Evolutionary conservation across 2,888 invertebrate genomes (phyloP).

Genomic region (Stratiomys singularior): DNA sequence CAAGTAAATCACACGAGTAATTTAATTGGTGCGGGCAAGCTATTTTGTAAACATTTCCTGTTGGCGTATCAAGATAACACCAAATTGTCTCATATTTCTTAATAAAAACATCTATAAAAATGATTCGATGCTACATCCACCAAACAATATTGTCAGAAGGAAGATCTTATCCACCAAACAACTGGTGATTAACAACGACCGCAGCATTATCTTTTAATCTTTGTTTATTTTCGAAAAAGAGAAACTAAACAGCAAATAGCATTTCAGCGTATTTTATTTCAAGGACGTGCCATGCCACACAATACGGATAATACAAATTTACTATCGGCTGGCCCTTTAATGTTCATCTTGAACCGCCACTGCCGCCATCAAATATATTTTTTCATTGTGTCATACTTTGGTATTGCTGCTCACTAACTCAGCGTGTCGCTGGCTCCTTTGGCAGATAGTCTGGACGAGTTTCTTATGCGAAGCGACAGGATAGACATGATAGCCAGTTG

Average conservation of each 20-base stretch:
- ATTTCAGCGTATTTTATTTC: constrained; percentile 42
- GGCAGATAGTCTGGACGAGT: not conserved
- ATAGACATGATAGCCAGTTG: not conserved
- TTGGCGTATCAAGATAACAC: not conserved
- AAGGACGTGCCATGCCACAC: constrained; percentile 37
- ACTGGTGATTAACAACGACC: constrained; percentile 42
- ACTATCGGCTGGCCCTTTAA: constrained; percentile 31
- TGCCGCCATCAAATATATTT: constrained; percentile 40
- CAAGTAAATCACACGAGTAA: no score
- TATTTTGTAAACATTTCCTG: no score
- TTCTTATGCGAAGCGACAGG: not conserved
- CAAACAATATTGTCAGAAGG: not conserved
- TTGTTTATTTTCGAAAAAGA: constrained; percentile 38
- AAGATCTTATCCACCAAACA: constrained; percentile 31
- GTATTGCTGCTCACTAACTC: not conserved
- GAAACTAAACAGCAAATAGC: constrained; percentile 39
- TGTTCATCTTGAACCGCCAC: constrained; percentile 31
- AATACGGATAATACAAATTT: constrained; percentile 40
- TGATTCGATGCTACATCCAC: not conserved
- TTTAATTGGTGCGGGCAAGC: no score
- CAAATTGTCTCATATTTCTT: not conserved
- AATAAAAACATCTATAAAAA: constrained; percentile 1
- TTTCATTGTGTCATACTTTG: constrained; percentile 29
- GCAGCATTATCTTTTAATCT: constrained; percentile 44
- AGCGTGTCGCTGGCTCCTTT: not conserved